Base-by-base conservation (phyloP, 2,888 invertebrate genomes). In the Helobdella robusta region DNA sequence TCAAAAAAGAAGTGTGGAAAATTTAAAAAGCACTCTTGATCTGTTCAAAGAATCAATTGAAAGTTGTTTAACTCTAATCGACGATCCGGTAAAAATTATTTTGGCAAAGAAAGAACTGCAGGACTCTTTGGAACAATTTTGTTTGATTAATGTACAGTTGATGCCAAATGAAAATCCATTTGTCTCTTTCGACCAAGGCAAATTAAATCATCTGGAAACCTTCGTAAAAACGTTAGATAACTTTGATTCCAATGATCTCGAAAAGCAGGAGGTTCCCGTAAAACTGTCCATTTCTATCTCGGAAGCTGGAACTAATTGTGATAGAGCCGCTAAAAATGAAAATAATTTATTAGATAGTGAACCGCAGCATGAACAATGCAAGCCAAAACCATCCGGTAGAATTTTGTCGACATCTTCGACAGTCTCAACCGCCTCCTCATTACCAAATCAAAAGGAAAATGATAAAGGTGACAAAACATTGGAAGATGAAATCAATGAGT, bases 61-160 rank as follows among this genome's bases (percentile, higher is more conserved):
- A 68, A 80, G 80, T 54, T 80, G 81, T 0, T 72, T 82, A n/a
- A 74, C 76, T 48, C 77, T 78, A 68, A 80, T 81, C 44, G 79
- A 76, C 68, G 81, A 80, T 68, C 81, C 80, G 28, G 82, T 82
- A 70, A 77, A 82, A 48, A 74, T 32, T n/a, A 28, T 82, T 23
- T 75, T 82, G 59, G 79, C 82, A 44, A 80, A 79, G 72, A 82
- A 82, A 68, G 81, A 82, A 72, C 78, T 81, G 74, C 75, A 77
- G 2, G 80, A 80, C 59, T 77, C 80, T 64, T 73, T 82, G 48
- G 74, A 77, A 63, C 78, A 80, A 67, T 75, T 80, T 40, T 52
- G 52, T n/a, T 20, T 20, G 30, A 68, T 72, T 32, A 70, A 71
- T 11, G 66, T 75, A 3, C 74, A 76, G 64, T 74, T 72, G 60